Evolutionary conservation across 64 coral and sea anemone genomes (phyloP), one percentile per base, ranked within the genome.

Genomic region (Montipora efflorescens): DNA sequence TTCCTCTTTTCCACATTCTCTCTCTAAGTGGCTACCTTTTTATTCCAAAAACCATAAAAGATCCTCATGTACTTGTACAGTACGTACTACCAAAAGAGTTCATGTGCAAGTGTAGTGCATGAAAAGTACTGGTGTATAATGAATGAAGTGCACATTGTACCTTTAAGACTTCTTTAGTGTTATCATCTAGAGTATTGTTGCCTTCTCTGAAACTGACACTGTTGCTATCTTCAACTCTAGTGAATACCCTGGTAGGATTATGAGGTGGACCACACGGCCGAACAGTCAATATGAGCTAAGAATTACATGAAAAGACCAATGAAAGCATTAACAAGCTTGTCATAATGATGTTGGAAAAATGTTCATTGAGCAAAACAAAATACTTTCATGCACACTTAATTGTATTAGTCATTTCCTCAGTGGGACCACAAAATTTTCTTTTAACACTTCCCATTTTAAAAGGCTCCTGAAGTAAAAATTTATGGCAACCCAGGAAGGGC

Each of bases 151-250:
- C 36, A 36, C 36, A 36, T 36, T 36, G 19, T 8, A 88, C 92
- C 92, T 88, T 93, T 45, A 93, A 88, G 19, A 87, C 64, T 81
- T 93, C 58, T 72, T 88, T 77, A n/a, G 74, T 93, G 8, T 73
- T 62, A 58, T 85, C 59, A 81, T 74, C 75, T 74, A 74, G 84
- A 22, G 59, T 21, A 43, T 4, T 9, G 47, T 80, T 61, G 7
- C 81, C 69, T 86, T 22, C 71, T 18, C 50, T 71, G 68, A 5
- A 11, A 49, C 72, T 76, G 44, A n/a, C 45, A 77, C 12, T 21
- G 47, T 80, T 48, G 19, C 67, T 47, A 50, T 86, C 62, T 46
- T 10, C 82, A 20, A 3, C 16, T 20, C 62, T 28, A 85, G n/a
- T 12, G 70, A 85, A 85, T n/a, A 51, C 66, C 50, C 19, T 86